Evolutionary conservation across 2,797 vertebrate genomes (phyloP), one percentile per base, ranked within the genome.

Genomic region (Rhinatrema bivittatum): DNA sequence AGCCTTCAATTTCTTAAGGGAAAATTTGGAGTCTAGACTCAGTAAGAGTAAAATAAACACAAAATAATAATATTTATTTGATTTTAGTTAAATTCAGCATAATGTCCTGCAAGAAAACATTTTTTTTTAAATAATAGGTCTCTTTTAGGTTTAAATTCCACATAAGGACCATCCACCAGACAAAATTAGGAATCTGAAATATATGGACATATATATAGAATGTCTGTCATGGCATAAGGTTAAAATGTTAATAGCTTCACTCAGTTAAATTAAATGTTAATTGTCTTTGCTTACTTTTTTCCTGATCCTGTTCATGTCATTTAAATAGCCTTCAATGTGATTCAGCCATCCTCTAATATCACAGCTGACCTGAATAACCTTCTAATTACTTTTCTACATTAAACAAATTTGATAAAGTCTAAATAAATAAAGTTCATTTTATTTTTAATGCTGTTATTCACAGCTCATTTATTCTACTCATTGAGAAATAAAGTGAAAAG

Each of bases 181-280:
- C 42, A 50, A 20, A 40, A 42, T 12, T 16, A n/a, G 5, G 26
- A 28, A 62, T 53, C 23, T 64, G 46, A 64, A 54, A 55, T 53
- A 46, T 48, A 53, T 25, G 9, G 24, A 47, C 57, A 61, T 59
- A 59, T 57, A 66, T 66, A 64, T 52, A 42, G 52, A 68, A 56
- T 52, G 59, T 64, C 56, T 64, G 33, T 42, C 9, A 31, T 44
- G 58, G 49, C 60, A 55, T 60, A 50, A 66, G 64, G 47, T 28
- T 17, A 32, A 53, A 60, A 59, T 61, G 47, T 60, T 70, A 72
- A 72, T 66, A 34, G 36, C 38, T 58, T 68, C 42, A 36, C 55
- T 44, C 56, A 65, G 51, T 72, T 41, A 70, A 68, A 74, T 70
- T 70, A 68, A 72, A 66, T 65, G 64, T 72, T 68, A 72, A 70